These are phyloP conservation scores for Phylloscopus trochiloides DNA, from an alignment of 2,113 vertebrate species.

Conservation along the genomic window DNA sequence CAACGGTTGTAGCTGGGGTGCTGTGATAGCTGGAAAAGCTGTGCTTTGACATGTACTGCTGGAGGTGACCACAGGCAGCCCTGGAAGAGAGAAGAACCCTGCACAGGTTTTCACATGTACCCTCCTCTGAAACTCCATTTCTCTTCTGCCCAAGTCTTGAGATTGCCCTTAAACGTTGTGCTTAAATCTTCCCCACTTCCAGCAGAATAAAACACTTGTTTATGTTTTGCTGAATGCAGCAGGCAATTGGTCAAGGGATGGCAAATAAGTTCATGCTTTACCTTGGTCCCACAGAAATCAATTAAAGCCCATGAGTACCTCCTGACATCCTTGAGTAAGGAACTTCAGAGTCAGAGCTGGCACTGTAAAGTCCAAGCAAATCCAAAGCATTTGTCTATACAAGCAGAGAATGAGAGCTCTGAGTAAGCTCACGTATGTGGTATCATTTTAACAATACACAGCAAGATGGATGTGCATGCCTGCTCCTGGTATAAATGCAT, in stretches of 20 bases:
- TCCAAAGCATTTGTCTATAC: not conserved
- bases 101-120: not conserved
- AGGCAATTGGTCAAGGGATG: not conserved
- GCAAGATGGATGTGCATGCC: not conserved
- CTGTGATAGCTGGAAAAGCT: constrained; percentile 5
- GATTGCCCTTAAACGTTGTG: not conserved
- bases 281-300: not conserved
- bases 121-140: not conserved
- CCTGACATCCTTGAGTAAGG: not conserved
- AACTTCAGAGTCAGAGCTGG: not conserved
- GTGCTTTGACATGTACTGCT: not conserved
- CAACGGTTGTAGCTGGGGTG: not conserved
- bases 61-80: not conserved
- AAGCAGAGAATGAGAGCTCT: not conserved
- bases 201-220: not conserved
- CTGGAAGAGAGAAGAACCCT: not conserved
- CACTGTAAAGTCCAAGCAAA: not conserved
- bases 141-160: not conserved
- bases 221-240: not conserved
- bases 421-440: not conserved
- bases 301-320: not conserved
- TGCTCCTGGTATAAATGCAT: not conserved
- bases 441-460: not conserved
- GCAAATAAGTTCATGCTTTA: not conserved
- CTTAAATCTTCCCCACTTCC: not conserved